Evolutionary conservation across 2,797 vertebrate species (phyloP), one percentile per base, ranked within the genome.

Genomic region (Enteromius afrohamiltoni): DNA sequence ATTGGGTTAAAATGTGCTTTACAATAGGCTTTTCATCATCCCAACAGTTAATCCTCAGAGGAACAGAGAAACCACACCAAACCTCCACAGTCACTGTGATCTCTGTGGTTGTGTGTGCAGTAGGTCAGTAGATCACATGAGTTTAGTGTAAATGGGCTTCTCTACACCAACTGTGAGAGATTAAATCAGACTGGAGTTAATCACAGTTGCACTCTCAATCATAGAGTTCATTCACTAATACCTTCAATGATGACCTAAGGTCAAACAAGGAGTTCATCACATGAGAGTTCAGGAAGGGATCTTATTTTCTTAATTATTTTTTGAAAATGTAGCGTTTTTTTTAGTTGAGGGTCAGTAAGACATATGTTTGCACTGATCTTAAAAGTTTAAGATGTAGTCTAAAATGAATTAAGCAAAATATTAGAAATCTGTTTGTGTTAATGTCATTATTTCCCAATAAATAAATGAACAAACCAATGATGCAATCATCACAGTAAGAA

Each of bases 101-200:
- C 19, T 80, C 49, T 80, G 49, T 9, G 31, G 55, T 0, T 77
- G 16, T 64, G 16, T 47, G 60, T 71, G 45, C 14, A 26, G 34
- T 69, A 14, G 29, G 45, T 79, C 62, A 79, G 34, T 42, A 40
- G 60, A 67, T 65, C 31, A 68, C 14, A 53, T 23, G n/a, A 68
- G 47, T 67, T 67, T 37, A 53, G n/a, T 17, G n/a, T 42, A 58
- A n/a, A 69, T n/a, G 4, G 2, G 77, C 31, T 11, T 40, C 62
- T 68, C 8, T 17, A 53, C 31, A 64, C 40, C 40, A 49, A 64
- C 40, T 65, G 40, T 77, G 62, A 47, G 37, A 69, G 49, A 69
- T 55, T 29, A 16, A 55, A 80, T 55, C 78, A 70, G 49, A 55
- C n/a, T 26, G 23, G 31, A 51, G 31, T 55, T 70, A 58, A 80